Percentiles rank a stretch among this genome's conserved stretches.
phyloP scores from a whole-genome alignment of 2,797 vertebrate species.

The Tadarida brasiliensis region DNA sequence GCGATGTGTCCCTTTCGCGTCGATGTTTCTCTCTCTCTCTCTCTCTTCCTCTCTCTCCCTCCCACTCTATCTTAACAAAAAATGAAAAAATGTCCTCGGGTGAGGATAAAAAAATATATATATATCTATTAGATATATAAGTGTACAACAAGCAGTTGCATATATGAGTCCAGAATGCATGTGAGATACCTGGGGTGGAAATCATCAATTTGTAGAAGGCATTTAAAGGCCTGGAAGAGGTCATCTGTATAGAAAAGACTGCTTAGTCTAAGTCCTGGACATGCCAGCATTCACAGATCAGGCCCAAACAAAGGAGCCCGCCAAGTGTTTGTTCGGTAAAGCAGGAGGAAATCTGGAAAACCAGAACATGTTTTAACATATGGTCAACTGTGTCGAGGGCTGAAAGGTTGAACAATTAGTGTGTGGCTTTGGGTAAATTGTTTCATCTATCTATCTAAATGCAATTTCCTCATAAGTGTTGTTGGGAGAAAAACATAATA shows the following conservation, averaged over 20 bases:
- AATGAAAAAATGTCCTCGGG: no score
- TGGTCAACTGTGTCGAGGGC: background rate
- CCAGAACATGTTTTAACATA: background rate
- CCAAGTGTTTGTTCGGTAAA: background rate
- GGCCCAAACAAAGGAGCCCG: background rate
- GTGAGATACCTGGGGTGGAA: background rate
- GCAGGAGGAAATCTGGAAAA: background rate
- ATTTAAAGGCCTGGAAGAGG: background rate
- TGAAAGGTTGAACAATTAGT: background rate
- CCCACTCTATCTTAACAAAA: no score
- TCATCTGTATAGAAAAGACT: background rate
- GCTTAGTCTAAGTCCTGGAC: background rate
- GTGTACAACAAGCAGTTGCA: background rate
- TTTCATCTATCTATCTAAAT: background rate
- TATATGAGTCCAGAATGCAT: background rate
- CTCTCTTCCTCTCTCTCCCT: no score
- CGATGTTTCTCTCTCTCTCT: no score
- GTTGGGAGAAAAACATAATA: background rate
- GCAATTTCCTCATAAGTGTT: constrained; percentile 48
- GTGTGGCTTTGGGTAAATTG: background rate
- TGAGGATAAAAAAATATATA: no score
- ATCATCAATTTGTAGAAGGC: background rate
- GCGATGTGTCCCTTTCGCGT: no score
- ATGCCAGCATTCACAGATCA: background rate
- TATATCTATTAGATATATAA: background rate